Evolutionary conservation across 2,113 vertebrate species (phyloP), one percentile per base, ranked within the genome.

Genomic region (Hepsetus odoe): DNA sequence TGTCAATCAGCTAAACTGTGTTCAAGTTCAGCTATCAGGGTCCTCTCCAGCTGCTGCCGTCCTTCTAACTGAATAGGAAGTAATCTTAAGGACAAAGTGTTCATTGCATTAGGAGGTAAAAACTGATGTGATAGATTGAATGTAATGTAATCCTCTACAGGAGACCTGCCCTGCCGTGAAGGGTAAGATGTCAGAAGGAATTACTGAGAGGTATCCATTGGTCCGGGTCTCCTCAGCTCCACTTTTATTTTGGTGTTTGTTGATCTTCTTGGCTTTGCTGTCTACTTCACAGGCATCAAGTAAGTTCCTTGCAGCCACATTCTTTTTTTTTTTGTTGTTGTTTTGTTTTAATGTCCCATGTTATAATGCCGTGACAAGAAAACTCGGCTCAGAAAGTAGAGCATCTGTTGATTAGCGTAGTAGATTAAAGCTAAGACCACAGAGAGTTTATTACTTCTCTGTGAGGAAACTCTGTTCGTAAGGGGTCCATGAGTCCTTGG

Each of bases 101-200:
- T 10, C 35, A 35, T 7, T 64, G 59, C 32, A 53, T 53, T 22
- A 53, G 18, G 18, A 35, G 59, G 33, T n/a, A 64, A 0, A 2
- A 24, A 49, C 6, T 33, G 14, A 33, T 32, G 16, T 24, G 14
- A 49, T 12, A 13, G 28, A 1, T 9, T 74, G 42, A 18, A 64
- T 42, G 38, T 30, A 18, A 20, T 10, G 55, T 30, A 20, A 12
- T 44, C 32, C 40, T 67, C 28, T 38, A 42, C 64, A 77, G 75
- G 51, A 69, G 40, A 59, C 65, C 24, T 61, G 53, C 53, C 66
- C 75, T 77, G 65, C 26, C 28, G 53, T 55, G 28, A 53, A 61
- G 75, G 51, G 11, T 70, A 77, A 77, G 66, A 77, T 77, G 75
- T 77, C 75, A 77, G 66, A 61, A 61, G 65, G 75, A 77, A 77